These are phyloP conservation scores for Ypsolopha scabrella DNA, from an alignment of 2,888 invertebrate genomes.

Conservation along the genomic window DNA sequence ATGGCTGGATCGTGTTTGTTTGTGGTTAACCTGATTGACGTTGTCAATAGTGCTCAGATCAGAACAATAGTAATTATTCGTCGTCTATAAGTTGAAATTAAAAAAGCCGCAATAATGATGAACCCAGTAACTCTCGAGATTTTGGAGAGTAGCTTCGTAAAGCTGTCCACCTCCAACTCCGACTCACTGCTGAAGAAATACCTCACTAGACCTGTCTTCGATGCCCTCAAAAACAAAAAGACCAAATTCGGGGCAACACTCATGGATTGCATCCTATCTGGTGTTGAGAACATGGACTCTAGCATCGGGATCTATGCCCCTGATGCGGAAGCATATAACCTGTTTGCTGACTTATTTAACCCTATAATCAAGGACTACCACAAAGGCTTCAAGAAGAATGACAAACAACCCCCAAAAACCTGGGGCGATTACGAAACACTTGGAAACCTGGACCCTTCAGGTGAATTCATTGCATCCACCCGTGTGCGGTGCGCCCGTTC, in stretches of 20 bases:
- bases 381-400: conserved; percentile 93
- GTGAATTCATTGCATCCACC: conserved; percentile 94
- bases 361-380: conserved; percentile 99
- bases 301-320: conserved; percentile 98
- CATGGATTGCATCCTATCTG: conserved; percentile 95
- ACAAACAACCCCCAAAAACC: conserved; percentile 93
- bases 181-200: conserved; percentile 97
- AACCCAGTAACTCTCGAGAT: conserved; percentile 92
- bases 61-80: no score
- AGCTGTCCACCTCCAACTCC: conserved; percentile 89
- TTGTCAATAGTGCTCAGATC: no score
- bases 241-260: conserved; percentile 94
- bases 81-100: conserved; percentile 24
- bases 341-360: conserved; percentile 94
- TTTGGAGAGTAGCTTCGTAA: conserved; percentile 91
- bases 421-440: conserved; percentile 94
- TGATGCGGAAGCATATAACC: conserved; percentile 94
- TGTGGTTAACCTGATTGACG: no score
- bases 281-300: conserved; percentile 95
- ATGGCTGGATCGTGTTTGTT: no score
- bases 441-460: conserved; percentile 91
- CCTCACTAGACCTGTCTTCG: conserved; percentile 91
- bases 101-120: conserved; percentile 86
- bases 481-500: conserved; percentile 97
- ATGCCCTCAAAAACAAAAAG: conserved; percentile 92